Conservation (phyloP, 1,140 invertebrate genomes). For the Vanessa tameamea region DNA sequence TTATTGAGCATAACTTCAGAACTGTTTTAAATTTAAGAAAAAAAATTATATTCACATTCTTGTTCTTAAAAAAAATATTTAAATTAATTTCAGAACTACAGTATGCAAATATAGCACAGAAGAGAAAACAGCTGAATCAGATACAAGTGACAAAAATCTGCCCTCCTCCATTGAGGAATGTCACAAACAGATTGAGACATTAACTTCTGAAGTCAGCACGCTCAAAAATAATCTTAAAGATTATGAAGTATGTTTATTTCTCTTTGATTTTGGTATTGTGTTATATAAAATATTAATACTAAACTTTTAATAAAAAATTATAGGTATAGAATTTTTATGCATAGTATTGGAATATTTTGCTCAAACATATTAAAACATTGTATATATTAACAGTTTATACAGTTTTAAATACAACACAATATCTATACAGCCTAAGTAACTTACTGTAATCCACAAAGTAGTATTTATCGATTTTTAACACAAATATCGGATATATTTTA, state of each 20-base stretch:
- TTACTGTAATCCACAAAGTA: no score
- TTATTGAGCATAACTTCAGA: neutral
- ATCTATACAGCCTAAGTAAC: no score
- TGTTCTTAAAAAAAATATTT: neutral
- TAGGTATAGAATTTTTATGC: no score
- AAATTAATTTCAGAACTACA: constrained; percentile 44
- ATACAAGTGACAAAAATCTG: constrained; percentile 46
- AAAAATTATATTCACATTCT: neutral
- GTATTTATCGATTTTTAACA: no score
- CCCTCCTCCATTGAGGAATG: constrained; percentile 63
- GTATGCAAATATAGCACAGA: constrained; percentile 61
- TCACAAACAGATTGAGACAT: constrained; percentile 67
- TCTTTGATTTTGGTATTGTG: neutral
- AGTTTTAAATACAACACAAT: no score
- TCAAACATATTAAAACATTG: no score
- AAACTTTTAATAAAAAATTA: no score
- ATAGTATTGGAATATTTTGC: neutral
- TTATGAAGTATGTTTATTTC: constrained; percentile 53
- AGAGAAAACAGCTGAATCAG: constrained; percentile 55
- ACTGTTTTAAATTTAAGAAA: neutral
- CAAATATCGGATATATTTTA: no score
- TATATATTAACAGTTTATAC: no score
- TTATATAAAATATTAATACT: neutral
- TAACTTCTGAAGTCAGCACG: constrained; percentile 52
- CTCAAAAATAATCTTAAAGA: constrained; percentile 61